Evolutionary conservation across 64 coral and sea anemone species (phyloP).

Genomic region (Pachyseris speciosa): DNA sequence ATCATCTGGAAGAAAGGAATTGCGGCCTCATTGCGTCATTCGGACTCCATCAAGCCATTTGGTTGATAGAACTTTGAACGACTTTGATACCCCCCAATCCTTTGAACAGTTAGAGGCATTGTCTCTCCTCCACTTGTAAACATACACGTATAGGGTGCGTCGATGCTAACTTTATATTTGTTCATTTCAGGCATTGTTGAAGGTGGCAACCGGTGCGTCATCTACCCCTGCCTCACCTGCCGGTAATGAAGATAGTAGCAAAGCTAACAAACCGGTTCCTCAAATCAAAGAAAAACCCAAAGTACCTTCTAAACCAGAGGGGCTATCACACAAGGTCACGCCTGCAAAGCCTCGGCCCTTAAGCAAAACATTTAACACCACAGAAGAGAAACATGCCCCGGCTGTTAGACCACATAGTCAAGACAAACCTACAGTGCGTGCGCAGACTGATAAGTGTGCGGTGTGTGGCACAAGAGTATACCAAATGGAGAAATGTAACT

Average conservation of each 20-base stretch:
- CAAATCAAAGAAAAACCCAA: background rate
- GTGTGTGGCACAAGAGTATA: slow-evolving; percentile 90
- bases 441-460: slow-evolving; percentile 73
- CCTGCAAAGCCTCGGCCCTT: background rate
- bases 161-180: background rate
- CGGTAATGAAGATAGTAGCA: background rate
- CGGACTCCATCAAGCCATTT: too few relatives aligned
- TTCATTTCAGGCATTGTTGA: slow-evolving; percentile 1
- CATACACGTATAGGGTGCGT: background rate
- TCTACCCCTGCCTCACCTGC: background rate
- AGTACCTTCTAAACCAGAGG: background rate
- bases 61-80: too few relatives aligned
- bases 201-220: background rate
- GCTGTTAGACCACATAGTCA: background rate
- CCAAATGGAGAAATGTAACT: slow-evolving; percentile 98
- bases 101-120: too few relatives aligned
- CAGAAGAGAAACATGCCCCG: background rate
- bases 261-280: background rate
- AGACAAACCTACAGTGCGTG: slow-evolving; percentile 2
- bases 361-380: background rate
- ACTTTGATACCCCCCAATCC: too few relatives aligned
- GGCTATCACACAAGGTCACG: background rate
- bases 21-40: too few relatives aligned
- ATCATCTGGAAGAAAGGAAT: too few relatives aligned
- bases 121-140: too few relatives aligned